Evolutionary conservation across 2,888 invertebrate species (phyloP), one percentile per base, ranked within the genome.

Genomic region (Rhabditoides inermis): DNA sequence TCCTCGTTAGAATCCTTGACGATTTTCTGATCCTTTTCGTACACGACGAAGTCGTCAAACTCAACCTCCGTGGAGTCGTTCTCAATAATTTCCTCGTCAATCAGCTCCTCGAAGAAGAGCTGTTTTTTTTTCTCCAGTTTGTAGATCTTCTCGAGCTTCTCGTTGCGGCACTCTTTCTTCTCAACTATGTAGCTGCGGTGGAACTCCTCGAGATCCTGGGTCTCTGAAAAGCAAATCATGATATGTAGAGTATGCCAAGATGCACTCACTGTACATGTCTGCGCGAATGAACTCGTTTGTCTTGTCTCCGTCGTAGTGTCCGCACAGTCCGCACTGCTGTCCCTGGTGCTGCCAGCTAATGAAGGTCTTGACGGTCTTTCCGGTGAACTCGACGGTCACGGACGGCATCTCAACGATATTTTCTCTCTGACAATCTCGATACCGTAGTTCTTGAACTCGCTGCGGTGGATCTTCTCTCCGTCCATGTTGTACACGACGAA

Each of bases 301-400:
- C 35, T 26, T 28, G 37, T 57, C 54, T 27, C 23, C 26, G 30
- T 59, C 51, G 41, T 42, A 48, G 49, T 54, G 51, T 25, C 57
- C 60, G 48, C 60, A 60, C 37, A 60, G 44, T 28, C 60, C 60
- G 52, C 60, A 60, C 45, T 51, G 54, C 23, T 44, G n/a, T 45
- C 26, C 30, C 28, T 15, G 20, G 46, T n/a, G n/a, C n/a, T n/a
- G n/a, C n/a, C n/a, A n/a, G n/a, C n/a, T n/a, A n/a, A n/a, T n/a
- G n/a, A n/a, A n/a, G n/a, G n/a, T n/a, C n/a, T n/a, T n/a, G n/a
- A n/a, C n/a, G n/a, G n/a, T n/a, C n/a, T n/a, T n/a, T n/a, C n/a
- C n/a, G n/a, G n/a, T n/a, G n/a, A n/a, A n/a, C n/a, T n/a, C n/a
- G n/a, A n/a, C n/a, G n/a, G 45, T 53, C 22, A 49, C 2, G 10